phyloP scores from a whole-genome alignment of 2,888 invertebrate genomes.

The Timema cristinae region DNA sequence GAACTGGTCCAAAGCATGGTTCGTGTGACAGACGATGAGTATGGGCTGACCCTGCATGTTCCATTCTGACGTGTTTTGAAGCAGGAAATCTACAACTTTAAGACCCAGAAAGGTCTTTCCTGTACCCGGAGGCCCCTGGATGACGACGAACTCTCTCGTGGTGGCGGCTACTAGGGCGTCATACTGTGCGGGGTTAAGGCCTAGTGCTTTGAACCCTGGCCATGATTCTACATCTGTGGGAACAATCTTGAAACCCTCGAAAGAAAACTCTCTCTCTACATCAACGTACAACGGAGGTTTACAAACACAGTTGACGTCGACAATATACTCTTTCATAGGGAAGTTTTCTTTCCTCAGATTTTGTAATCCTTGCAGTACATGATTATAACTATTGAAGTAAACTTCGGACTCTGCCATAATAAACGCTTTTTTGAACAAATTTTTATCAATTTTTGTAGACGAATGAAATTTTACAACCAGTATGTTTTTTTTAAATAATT shows the following conservation, averaged over 20 bases:
- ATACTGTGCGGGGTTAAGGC: constrained; percentile 63
- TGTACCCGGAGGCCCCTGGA: constrained; percentile 87
- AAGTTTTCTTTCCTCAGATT: constrained; percentile 52
- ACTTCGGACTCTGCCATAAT: constrained; percentile 72
- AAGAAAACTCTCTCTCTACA: constrained; percentile 8
- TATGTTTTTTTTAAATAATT: constrained; percentile 43
- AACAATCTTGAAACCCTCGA: constrained; percentile 12
- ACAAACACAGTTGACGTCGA: constrained; percentile 44
- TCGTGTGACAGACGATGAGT: constrained; percentile 76
- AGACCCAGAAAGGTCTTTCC: constrained; percentile 80
- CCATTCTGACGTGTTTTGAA: constrained; percentile 23
- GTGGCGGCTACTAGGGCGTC: constrained; percentile 64
- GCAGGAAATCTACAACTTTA: constrained; percentile 57
- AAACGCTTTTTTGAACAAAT: constrained; percentile 33
- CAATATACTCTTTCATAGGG: constrained; percentile 65
- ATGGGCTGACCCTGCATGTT: constrained; percentile 57
- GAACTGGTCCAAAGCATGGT: constrained; percentile 85
- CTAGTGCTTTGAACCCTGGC: constrained; percentile 48
- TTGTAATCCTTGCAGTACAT: constrained; percentile 67
- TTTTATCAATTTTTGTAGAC: constrained; percentile 35
- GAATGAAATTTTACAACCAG: constrained; percentile 42
- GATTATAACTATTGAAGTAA: constrained; percentile 61
- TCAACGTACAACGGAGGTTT: constrained; percentile 14
- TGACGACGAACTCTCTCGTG: constrained; percentile 66
- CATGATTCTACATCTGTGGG: constrained; percentile 41